phyloP scores from a whole-genome alignment of 2,113 vertebrate genomes.

The Ailuropoda melanoleuca region DNA sequence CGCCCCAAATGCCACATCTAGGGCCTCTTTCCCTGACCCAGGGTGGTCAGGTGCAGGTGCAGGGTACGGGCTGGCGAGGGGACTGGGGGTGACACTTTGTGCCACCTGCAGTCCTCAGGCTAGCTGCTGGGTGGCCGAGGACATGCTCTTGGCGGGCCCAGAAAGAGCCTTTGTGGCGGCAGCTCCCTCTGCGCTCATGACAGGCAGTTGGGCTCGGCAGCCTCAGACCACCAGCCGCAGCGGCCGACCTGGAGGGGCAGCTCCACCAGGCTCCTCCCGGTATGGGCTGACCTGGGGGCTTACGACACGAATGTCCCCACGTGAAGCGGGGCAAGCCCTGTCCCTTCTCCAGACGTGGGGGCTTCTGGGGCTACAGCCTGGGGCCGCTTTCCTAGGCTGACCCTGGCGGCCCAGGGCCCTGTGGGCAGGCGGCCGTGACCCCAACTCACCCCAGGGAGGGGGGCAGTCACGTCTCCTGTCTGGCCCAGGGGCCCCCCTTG shows the following conservation, averaged over 20 bases:
- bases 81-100: rapidly evolving
- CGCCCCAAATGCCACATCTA: rapidly evolving
- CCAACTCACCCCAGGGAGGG: conserved; percentile 81
- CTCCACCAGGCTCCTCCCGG: no score
- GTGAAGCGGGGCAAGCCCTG: background rate
- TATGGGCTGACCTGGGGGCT: rapidly evolving
- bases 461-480: conserved; percentile 76
- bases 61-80: background rate
- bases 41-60: background rate
- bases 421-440: conserved; percentile 66
- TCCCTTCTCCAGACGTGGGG: background rate
- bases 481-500: conserved; percentile 51
- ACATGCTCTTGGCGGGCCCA: background rate
- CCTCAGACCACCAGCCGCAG: background rate
- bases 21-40: background rate
- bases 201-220: background rate
- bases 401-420: background rate
- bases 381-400: conserved; percentile 39
- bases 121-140: background rate
- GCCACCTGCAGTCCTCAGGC: background rate
- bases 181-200: rapidly evolving
- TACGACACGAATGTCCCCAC: rapidly evolving
- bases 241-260: rapidly evolving
- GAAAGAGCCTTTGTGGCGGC: background rate
- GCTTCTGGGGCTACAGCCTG: background rate